Evolutionary conservation across 2,113 vertebrate genomes (phyloP).

Genomic region (Pipa parva): DNA sequence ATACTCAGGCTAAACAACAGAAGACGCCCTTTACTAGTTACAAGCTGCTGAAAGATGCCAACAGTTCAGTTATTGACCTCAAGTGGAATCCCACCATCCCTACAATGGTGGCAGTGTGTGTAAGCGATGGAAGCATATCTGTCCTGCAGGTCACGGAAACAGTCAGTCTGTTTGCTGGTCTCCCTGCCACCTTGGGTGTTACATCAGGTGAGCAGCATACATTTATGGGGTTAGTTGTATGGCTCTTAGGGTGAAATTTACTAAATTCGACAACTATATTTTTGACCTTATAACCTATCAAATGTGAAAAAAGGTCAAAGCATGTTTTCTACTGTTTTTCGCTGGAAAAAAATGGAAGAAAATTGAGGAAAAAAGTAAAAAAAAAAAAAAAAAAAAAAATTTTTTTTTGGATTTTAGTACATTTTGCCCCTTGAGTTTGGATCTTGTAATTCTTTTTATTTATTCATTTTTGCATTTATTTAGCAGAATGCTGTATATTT

Average conservation of each 20-base stretch:
- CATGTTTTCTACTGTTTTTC: too few species aligned
- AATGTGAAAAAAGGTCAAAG: too few species aligned
- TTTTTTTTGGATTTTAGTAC: too few species aligned
- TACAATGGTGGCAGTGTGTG: conserved; percentile 73
- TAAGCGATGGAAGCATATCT: conserved; percentile 82
- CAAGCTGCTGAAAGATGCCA: conserved; percentile 59
- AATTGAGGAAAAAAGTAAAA: too few species aligned
- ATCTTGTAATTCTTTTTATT: background rate
- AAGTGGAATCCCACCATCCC: conserved; percentile 84
- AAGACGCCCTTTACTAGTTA: conserved; percentile 80
- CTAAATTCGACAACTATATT: too few species aligned
- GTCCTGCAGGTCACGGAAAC: conserved; percentile 80
- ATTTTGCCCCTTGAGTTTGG: background rate
- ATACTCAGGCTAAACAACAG: conserved; percentile 67
- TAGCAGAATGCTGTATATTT: background rate
- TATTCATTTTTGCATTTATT: too few species aligned
- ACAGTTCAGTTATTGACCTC: conserved; percentile 71
- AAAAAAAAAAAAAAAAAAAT: too few species aligned
- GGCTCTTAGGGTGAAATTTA: too few species aligned
- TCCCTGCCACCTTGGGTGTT: conserved; percentile 72
- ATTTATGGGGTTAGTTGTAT: too few species aligned
- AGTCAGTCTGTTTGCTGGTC: conserved; percentile 66
- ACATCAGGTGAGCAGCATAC: conserved; percentile 79
- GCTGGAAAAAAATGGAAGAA: too few species aligned
- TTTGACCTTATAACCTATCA: too few species aligned